A percentile compares a stretch with the other conserved stretches of the same genome.
Conservation (phyloP, 2,888 invertebrate species). For the Masnerella sp. region DNA sequence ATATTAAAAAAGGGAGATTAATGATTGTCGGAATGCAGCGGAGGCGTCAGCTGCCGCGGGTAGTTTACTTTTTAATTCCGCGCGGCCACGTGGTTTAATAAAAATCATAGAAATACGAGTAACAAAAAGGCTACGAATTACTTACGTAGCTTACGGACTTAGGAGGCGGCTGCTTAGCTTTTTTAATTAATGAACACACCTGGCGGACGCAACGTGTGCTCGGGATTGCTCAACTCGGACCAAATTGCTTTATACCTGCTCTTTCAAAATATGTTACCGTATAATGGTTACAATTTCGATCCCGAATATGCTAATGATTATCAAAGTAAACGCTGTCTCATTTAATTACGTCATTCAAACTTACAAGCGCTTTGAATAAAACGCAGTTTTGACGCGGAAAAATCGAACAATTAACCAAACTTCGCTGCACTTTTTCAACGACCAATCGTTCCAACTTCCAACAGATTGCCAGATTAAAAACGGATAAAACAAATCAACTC, state of each 20-base stretch:
- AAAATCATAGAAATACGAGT: constrained; percentile 68
- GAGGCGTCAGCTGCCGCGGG: constrained; percentile 51
- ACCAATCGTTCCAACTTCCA: neutral
- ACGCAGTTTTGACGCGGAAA: constrained; percentile 3
- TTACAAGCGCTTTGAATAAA: constrained; percentile 22
- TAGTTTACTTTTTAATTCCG: constrained; percentile 74
- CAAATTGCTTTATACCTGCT: constrained; percentile 53
- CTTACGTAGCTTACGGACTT: constrained; percentile 59
- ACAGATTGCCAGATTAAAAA: too few relatives aligned
- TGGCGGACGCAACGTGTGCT: constrained; percentile 62
- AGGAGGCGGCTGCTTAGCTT: constrained; percentile 63
- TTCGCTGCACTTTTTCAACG: neutral
- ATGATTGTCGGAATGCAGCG: constrained; percentile 32
- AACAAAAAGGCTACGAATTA: constrained; percentile 55
- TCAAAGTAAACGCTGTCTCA: constrained; percentile 40
- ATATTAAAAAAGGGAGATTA: constrained; percentile 41
- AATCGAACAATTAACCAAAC: constrained; percentile 8
- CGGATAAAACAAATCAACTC: too few relatives aligned
- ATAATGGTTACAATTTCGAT: constrained; percentile 46
- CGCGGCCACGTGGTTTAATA: constrained; percentile 70
- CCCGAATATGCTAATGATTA: constrained; percentile 54
- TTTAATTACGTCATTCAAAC: constrained; percentile 36
- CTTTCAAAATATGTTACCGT: constrained; percentile 54
- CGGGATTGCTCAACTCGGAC: constrained; percentile 58
- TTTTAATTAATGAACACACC: constrained; percentile 71